These are phyloP conservation scores for Synanthedon andrenaeformis DNA, from an alignment of 2,888 invertebrate species.

Conservation along the genomic window DNA sequence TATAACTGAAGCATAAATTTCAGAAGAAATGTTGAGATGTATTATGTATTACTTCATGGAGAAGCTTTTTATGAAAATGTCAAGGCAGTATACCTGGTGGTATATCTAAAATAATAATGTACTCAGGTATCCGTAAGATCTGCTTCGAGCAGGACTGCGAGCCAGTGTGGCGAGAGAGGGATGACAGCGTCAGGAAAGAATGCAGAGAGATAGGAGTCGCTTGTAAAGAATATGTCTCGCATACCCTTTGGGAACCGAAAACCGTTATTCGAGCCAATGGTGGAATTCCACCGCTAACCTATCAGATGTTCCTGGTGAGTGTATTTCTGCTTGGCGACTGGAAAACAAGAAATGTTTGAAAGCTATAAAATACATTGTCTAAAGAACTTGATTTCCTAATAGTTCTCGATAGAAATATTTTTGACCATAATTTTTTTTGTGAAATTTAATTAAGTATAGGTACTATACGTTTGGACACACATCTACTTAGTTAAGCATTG, in stretches of 20 bases:
- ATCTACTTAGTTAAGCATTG: no score
- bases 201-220: constrained; percentile 69
- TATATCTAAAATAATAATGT: not conserved
- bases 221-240: constrained; percentile 74
- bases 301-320: constrained; percentile 76
- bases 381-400: not conserved
- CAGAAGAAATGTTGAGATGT: no score
- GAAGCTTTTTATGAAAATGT: no score
- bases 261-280: constrained; percentile 75
- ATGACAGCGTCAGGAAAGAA: constrained; percentile 65
- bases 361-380: no score
- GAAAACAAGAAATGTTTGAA: not conserved
- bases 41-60: no score
- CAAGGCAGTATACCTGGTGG: no score
- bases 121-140: constrained; percentile 53
- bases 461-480: no score
- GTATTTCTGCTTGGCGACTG: not conserved
- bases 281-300: constrained; percentile 78
- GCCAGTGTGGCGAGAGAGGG: constrained; percentile 76
- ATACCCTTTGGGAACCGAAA: constrained; percentile 79
- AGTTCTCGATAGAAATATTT: not conserved
- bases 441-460: no score
- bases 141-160: constrained; percentile 79
- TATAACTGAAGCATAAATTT: no score
- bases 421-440: no score